Evolutionary conservation across 2,113 vertebrate species (phyloP).

Genomic region (Mugil cephalus): DNA sequence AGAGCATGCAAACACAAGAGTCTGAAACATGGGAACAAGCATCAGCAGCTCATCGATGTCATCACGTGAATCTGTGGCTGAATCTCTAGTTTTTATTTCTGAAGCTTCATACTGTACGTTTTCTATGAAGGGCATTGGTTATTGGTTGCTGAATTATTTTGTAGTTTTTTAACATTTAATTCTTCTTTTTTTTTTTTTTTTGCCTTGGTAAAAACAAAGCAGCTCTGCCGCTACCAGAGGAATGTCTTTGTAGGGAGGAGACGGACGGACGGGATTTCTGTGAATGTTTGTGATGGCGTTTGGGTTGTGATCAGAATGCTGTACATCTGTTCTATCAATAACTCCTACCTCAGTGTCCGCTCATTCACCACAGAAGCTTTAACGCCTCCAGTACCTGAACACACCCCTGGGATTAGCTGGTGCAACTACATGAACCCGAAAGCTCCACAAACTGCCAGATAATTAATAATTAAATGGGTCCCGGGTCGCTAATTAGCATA

Average conservation of each 20-base stretch:
- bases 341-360: conserved; percentile 83
- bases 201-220: conserved; percentile 55
- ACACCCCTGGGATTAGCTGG: not conserved
- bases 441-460: conserved; percentile 10
- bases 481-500: no score
- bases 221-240: conserved; percentile 29
- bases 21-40: conserved; percentile 60
- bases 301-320: conserved; percentile 76
- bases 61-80: conserved; percentile 46
- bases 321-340: conserved; percentile 67
- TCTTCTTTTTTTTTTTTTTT: conserved; percentile 45
- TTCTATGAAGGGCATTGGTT: conserved; percentile 63
- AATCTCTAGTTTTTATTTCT: conserved; percentile 80
- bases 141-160: conserved; percentile 65
- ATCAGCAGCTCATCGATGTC: conserved; percentile 37
- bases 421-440: conserved; percentile 4
- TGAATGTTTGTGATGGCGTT: conserved; percentile 59
- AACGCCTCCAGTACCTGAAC: conserved; percentile 30
- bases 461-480: no score
- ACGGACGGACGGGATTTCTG: conserved; percentile 12
- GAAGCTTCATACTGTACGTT: conserved; percentile 67
- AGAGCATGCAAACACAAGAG: conserved; percentile 57
- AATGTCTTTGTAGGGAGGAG: conserved; percentile 40
- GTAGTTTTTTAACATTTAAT: conserved; percentile 68
- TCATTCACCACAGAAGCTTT: conserved; percentile 69